Base-by-base conservation (phyloP, 2,113 vertebrate genomes). In the Ibidorhyncha struthersii region DNA sequence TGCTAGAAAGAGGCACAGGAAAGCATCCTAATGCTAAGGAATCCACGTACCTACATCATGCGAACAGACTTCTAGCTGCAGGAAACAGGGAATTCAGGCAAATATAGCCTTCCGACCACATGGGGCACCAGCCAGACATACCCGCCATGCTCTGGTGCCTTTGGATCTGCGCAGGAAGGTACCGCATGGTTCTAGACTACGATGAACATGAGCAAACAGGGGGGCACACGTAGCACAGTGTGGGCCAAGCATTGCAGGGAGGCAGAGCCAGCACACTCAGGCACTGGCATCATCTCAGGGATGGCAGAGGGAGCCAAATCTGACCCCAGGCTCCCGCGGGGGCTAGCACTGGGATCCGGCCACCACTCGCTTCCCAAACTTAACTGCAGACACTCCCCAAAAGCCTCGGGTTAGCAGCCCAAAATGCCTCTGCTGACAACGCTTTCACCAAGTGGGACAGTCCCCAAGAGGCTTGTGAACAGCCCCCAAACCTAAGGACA, bases 301-400 rank as follows among this genome's bases (percentile, higher is more conserved):
- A 32, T 45, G 41, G 50, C 59, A 95, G 9, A 88, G 22, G 32
- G 22, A 82, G 67, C 18, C 58, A 88, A 13, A 86, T 30, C 32
- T 89, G 58, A 80, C 9, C 38, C 30, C 7, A 56, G 29, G 22
- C 45, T 92, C 62, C 58, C 6, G 3, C 0, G 0, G 25, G 38
- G 22, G 6, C 55, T 50, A 72, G 47, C 34, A 66, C 55, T 73
- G 52, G 29, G 27, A 92, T 70, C 17, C 17, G 27, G 53, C 38
- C 43, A 55, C 34, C 0, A 0, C 38, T 81, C 0, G 0, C 40
- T 63, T 58, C 40, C 40, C 41, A 85, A 14, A 13, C 38, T 34
- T 26, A 71, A 63, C n/a, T 82, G 43, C 5, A 74, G 58, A 78
- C 13, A 12, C 41, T 67, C 6, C 22, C 19, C 56, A 66, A 55